Evolutionary conservation across 2,888 invertebrate genomes (phyloP), one percentile per base, ranked within the genome.

Genomic region (Muschampia plurimacula): DNA sequence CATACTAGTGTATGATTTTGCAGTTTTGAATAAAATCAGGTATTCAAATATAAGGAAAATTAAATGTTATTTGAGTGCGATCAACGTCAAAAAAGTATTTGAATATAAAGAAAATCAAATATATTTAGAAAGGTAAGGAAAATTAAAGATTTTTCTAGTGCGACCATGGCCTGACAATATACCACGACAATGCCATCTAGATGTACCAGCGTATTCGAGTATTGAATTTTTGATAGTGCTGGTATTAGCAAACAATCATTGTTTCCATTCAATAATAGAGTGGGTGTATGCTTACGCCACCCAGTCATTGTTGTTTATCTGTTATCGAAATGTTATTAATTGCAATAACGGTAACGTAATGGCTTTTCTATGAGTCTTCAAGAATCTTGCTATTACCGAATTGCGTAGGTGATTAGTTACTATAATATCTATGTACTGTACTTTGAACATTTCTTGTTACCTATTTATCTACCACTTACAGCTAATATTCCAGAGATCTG

Each of bases 181-280:
- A 39, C 39, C 7, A 6, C 4, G 39, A 6, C 4, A 49, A 44
- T 63, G 49, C 36, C 36, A 36, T 49, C 36, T 65, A 6, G 52
- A 36, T 32, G 36, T 13, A 28, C 49, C 15, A 52, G 8, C 67
- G 39, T 57, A 22, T 41, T n/a, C 55, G 6, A 46, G 46, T 60
- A 68, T 49, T 60, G 68, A 60, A 59, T 68, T 60, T 41, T 57
- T 41, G 67, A 32, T 41, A 13, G 41, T 59, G 39, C 59, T 57
- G 59, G 44, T 70, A 65, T 70, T 65, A 70, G 44, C 46, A 70
- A 70, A 70, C 70, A 65, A 65, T 70, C 22, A 46, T 44, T n/a
- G 65, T 59, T 57, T 65, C 65, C 12, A 65, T 70, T 70, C 65
- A 59, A 69, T 69, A 62, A 69, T 62, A 49, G 60, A 55, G 52